phyloP scores from a whole-genome alignment of 2,113 vertebrate species.

The Phyllopteryx taeniolatus region DNA sequence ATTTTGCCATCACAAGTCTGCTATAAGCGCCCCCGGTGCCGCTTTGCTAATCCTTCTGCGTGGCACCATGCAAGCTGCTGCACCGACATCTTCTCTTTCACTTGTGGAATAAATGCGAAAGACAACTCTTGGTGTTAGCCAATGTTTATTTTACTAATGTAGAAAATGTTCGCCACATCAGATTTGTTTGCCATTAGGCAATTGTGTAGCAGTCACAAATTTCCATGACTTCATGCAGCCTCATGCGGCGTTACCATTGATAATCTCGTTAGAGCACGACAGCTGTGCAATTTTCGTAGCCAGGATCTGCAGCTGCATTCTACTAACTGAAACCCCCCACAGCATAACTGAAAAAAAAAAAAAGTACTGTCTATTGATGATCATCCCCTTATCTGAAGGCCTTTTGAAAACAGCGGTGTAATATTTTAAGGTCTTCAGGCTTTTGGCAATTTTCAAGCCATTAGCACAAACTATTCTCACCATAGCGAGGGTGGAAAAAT shows the following conservation, averaged over 20 bases:
- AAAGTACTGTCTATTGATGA: neutral
- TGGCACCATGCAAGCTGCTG: neutral
- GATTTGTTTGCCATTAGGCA: neutral
- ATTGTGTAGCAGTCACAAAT: neutral
- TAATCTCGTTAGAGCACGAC: neutral
- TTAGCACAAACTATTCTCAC: neutral
- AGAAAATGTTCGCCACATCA: neutral
- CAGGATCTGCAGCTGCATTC: neutral
- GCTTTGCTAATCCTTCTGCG: neutral
- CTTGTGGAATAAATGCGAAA: neutral
- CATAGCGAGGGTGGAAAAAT: neutral
- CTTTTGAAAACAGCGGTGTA: neutral
- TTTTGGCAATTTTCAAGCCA: neutral
- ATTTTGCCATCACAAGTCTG: neutral
- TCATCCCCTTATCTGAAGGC: neutral
- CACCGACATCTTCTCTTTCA: neutral
- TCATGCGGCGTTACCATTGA: neutral
- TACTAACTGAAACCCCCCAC: neutral
- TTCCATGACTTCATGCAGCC: conserved; percentile 1
- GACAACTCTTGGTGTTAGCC: neutral
- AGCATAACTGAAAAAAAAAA: neutral
- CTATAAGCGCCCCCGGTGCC: no score
- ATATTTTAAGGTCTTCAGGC: neutral
- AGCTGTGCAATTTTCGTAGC: neutral
- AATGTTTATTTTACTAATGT: neutral